phyloP scores from a whole-genome alignment of 2,797 vertebrate genomes.

The Cossypha niveicapilla region DNA sequence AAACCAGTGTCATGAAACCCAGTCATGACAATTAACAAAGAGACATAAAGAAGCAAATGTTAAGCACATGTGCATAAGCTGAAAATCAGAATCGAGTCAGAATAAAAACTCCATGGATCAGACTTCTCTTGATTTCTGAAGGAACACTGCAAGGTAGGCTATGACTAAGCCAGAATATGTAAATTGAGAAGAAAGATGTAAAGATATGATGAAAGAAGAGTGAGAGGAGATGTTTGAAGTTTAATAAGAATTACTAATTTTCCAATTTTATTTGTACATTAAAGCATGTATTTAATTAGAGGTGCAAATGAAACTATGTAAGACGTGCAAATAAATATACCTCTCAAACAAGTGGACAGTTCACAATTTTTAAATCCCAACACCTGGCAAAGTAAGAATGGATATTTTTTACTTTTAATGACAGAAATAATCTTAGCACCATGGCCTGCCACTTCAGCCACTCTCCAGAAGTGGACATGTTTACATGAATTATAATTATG shows the following conservation, averaged over 20 bases:
- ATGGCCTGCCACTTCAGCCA: neutral
- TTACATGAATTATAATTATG: neutral
- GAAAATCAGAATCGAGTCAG: neutral
- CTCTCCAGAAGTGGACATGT: neutral
- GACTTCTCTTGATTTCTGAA: neutral
- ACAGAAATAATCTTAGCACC: neutral
- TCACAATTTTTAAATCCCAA: neutral
- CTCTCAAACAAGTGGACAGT: neutral
- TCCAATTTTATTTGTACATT: neutral
- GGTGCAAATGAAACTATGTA: neutral
- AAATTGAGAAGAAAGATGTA: neutral
- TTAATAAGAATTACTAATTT: neutral
- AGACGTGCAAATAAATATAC: neutral
- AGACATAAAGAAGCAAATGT: neutral
- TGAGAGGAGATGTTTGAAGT: neutral
- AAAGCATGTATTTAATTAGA: neutral
- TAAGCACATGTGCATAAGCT: neutral
- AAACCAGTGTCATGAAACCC: neutral
- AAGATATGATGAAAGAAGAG: neutral
- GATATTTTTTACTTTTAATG: neutral
- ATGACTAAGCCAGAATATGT: neutral
- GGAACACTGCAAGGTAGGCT: neutral
- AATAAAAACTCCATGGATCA: neutral
- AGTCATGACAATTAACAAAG: neutral
- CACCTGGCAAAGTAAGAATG: neutral